Percentiles rank a stretch among this genome's conserved stretches.
Evolutionary conservation across 2,113 vertebrate genomes (phyloP).

Genomic region (Dolichallabes microphthalmus): DNA sequence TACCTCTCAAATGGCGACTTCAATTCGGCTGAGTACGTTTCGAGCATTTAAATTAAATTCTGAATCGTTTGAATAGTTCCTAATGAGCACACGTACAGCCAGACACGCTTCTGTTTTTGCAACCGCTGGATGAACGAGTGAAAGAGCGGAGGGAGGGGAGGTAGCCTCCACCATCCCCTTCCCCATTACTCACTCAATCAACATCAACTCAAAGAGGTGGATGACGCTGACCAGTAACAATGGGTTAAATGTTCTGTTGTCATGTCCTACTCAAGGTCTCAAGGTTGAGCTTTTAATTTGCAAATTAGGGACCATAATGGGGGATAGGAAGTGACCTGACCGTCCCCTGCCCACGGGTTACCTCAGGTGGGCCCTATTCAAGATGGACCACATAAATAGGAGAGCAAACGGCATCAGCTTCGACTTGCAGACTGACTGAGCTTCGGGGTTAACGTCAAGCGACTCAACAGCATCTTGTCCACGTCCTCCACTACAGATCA

Average conservation of each 20-base stretch:
- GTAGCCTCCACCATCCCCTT: background rate
- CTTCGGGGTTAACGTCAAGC: background rate
- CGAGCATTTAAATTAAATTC: background rate
- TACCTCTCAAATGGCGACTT: background rate
- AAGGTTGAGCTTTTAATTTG: constrained; percentile 65
- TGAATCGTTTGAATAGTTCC: background rate
- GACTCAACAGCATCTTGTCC: background rate
- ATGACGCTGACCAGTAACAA: constrained; percentile 2
- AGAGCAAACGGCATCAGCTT: constrained; percentile 11
- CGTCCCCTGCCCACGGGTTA: background rate
- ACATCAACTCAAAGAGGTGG: constrained; percentile 27
- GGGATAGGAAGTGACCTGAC: background rate
- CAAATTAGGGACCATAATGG: constrained; percentile 27
- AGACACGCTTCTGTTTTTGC: background rate
- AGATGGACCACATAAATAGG: constrained; percentile 56
- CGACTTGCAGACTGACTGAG: background rate
- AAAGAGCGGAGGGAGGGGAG: background rate
- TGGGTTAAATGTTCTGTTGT: constrained; percentile 40
- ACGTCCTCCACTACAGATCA: background rate
- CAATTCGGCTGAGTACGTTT: background rate
- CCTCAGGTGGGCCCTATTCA: background rate
- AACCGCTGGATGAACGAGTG: background rate
- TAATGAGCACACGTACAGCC: no score
- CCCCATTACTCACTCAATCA: background rate
- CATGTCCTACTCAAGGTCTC: constrained; percentile 61